Evolutionary conservation across 1,140 invertebrate species (phyloP).

Genomic region (Heterodera schachtii): DNA sequence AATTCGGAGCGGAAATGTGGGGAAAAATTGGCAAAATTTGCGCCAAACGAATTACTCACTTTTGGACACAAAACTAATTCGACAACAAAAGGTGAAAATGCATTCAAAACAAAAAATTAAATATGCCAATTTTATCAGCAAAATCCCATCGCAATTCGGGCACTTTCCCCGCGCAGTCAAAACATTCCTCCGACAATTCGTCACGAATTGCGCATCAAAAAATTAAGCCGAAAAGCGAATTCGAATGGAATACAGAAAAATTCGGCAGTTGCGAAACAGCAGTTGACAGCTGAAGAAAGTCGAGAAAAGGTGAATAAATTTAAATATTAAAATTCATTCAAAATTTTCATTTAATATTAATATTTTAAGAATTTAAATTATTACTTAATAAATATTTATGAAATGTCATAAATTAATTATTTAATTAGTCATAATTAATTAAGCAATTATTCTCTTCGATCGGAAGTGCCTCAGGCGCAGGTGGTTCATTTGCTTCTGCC

Average conservation of each 20-base stretch:
- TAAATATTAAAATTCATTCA: neutral
- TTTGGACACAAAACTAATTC: neutral
- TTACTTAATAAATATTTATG: no score
- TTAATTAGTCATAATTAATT: no score
- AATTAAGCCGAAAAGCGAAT: slow-evolving; percentile 9
- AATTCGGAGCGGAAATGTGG: slow-evolving; percentile 8
- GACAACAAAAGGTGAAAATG: slow-evolving; percentile 16
- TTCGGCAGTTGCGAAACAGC: neutral
- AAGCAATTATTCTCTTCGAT: neutral
- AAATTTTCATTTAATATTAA: no score
- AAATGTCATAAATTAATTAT: no score
- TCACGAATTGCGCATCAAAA: slow-evolving; percentile 25
- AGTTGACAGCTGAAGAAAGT: neutral
- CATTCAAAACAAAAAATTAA: neutral
- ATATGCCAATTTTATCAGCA: neutral
- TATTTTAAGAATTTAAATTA: neutral
- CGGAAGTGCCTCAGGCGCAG: slow-evolving; percentile 9
- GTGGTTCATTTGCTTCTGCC: slow-evolving; percentile 19
- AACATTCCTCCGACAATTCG: neutral
- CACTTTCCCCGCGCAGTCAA: neutral
- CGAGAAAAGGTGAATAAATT: neutral
- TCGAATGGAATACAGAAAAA: neutral
- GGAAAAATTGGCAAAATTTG: neutral
- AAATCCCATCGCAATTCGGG: slow-evolving; percentile 13
- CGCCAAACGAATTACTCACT: neutral